These are phyloP conservation scores for Oconnorella tubifera DNA, from an alignment of 2,888 invertebrate genomes.

Conservation along the genomic window DNA sequence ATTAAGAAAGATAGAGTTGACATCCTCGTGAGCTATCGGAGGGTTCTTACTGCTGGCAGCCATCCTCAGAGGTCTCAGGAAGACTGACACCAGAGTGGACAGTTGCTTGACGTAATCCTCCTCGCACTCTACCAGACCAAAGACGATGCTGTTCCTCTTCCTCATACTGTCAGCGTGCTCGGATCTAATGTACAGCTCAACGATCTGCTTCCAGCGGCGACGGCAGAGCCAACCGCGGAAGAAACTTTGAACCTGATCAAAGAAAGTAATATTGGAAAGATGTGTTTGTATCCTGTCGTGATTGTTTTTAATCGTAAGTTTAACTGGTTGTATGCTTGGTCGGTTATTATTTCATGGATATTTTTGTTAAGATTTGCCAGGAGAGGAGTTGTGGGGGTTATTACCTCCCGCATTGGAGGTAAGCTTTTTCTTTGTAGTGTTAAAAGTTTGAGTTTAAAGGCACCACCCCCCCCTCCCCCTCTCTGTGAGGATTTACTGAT, in stretches of 20 bases:
- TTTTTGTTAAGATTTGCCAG: too few relatives aligned
- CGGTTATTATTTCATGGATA: too few relatives aligned
- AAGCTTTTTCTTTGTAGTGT: too few relatives aligned
- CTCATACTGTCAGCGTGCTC: constrained; percentile 92
- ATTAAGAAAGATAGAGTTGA: constrained; percentile 88
- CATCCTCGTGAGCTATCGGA: constrained; percentile 86
- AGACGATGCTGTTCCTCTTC: constrained; percentile 75
- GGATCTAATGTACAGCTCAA: constrained; percentile 74
- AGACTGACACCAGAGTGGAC: constrained; percentile 79
- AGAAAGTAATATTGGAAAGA: too few relatives aligned
- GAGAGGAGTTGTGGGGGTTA: too few relatives aligned
- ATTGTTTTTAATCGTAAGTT: too few relatives aligned
- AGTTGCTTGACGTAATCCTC: constrained; percentile 88
- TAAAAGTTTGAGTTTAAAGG: too few relatives aligned
- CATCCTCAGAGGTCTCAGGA: constrained; percentile 80
- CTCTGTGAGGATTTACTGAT: too few relatives aligned
- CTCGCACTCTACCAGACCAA: constrained; percentile 81
- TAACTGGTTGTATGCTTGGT: too few relatives aligned
- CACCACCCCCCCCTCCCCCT: too few relatives aligned
- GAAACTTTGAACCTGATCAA: constrained; percentile 70
- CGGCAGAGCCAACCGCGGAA: constrained; percentile 90
- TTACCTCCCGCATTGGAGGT: too few relatives aligned
- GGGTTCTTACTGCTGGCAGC: constrained; percentile 89
- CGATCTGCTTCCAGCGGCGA: constrained; percentile 88
- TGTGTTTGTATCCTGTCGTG: too few relatives aligned